Conservation (phyloP, 2,113 vertebrate genomes). For the Galeopterus variegatus region DNA sequence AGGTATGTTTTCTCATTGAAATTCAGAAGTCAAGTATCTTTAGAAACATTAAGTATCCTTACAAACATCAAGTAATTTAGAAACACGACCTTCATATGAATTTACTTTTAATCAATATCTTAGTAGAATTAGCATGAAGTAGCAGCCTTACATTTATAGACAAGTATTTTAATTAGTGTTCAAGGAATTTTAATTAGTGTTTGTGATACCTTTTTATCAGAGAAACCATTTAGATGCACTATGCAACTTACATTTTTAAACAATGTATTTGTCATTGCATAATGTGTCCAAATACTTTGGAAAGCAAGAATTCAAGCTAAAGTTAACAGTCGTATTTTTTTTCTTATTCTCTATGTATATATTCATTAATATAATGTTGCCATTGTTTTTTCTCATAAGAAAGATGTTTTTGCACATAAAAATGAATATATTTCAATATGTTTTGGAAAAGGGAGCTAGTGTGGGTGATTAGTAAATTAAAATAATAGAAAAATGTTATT, state of each 20-base stretch:
- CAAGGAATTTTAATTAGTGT: not conserved
- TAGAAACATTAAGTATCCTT: fast-evolving
- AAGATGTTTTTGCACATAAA: not conserved
- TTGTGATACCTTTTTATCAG: not conserved
- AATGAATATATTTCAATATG: not conserved
- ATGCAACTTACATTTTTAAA: not conserved
- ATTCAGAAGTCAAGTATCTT: fast-evolving
- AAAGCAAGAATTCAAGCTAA: not conserved
- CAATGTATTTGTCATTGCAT: not conserved
- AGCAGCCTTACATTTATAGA: not conserved
- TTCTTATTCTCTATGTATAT: not conserved
- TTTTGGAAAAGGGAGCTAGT: not conserved
- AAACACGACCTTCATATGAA: not conserved
- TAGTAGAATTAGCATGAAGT: fast-evolving
- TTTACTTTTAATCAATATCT: not conserved
- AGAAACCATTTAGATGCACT: not conserved
- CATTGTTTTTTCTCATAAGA: not conserved
- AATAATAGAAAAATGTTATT: not conserved
- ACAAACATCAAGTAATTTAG: fast-evolving
- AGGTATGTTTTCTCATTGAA: fast-evolving
- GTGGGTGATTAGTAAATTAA: not conserved
- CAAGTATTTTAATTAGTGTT: not conserved
- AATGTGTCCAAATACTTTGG: not conserved
- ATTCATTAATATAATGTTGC: no score
- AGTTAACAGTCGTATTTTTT: fast-evolving